Base-by-base conservation (phyloP, 2,113 vertebrate genomes). In the Esox niger region DNA sequence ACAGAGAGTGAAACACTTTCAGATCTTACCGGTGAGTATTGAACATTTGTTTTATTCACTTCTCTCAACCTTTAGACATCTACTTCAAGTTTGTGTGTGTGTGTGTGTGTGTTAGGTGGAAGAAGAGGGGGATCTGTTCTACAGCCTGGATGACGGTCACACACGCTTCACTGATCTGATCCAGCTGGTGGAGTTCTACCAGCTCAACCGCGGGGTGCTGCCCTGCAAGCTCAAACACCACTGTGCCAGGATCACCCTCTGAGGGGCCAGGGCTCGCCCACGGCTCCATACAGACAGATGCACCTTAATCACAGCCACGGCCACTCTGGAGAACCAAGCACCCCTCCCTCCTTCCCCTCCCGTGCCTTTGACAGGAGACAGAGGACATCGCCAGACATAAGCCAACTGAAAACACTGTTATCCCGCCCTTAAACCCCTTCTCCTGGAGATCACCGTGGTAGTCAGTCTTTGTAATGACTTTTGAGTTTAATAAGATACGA, bases 1-100 rank as follows among this genome's bases (percentile, higher is more conserved):
- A 86, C 94, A 96, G 90, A 98, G 94, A 92, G 93, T 98, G 91
- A 99, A 97, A 88, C 97, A 99, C 89, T 97, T 98, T 91, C 96
- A 98, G 84, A 99, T 99, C 82, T 78, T 98, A 84, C 96, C 94
- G 49, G 97, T 99, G 90, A 97, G 97, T 95, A 88, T 32, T 31
- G 30, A 10, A 7, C 38, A 5, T 46, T 60, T 21, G 46, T 15
- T 38, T 38, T 63, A 13, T 58, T 0, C 33, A 7, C 7, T 33
- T 55, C 33, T 29, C 13, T 54, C 54, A 17, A 30, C 29, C 21
- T 20, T 33, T 21, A 2, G 15, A n/a, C 2, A n/a, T 23, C 25
- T 21, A 31, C 10, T 29, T 59, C 29, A 31, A 30, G 57, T 60
- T 10, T 55, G 21, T 60, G 67, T 30, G n/a, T 55, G 20, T 32